Evolutionary conservation across 1,140 invertebrate genomes (phyloP), one percentile per base, ranked within the genome.

Genomic region (Vollenhovia emeryi): DNA sequence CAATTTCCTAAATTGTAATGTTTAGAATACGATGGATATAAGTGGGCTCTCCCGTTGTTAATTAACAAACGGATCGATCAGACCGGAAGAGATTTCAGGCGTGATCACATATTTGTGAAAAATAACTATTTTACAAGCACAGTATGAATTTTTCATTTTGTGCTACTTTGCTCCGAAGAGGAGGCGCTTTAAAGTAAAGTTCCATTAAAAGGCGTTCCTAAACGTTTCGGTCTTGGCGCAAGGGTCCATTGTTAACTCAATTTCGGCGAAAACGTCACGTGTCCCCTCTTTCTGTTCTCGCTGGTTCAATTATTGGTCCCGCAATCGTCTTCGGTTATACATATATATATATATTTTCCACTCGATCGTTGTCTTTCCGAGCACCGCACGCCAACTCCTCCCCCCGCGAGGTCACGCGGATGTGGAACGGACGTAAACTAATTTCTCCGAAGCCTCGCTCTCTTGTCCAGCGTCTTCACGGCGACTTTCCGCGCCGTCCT

Each of bases 391-490:
- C 43, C 64, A 24, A 27, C 73, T 45, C 18, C 21, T 33, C 5
- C 13, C 30, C 13, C 5, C 30, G 0, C 30, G 11, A 55, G 5
- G 43, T 43, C 21, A 69, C 62, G 33, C 48, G 21, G 0, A 50
- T 33, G 9, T 52, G 76, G 24, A 43, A 55, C 18, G 45, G 6
- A 30, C 76, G 15, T 69, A 80, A 80, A 80, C 24, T 57, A 55
- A 80, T 80, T 80, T 80, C 64, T 69, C 15, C 33, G 62, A n/a
- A n/a, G 21, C 62, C 48, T 69, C 48, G 48, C n/a, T 40, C 73
- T 43, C 24, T 57, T 66, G 48, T 82, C 48, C 66, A 60, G 66
- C 21, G n/a, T 69, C 36, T n/a, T 50, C 21, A n/a, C 60, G 50
- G 15, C 36, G 78, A 62, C 6, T 50, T 68, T 43, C 66, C 21